Evolutionary conservation across 2,113 vertebrate species (phyloP).

Genomic region (Platichthys flesus): DNA sequence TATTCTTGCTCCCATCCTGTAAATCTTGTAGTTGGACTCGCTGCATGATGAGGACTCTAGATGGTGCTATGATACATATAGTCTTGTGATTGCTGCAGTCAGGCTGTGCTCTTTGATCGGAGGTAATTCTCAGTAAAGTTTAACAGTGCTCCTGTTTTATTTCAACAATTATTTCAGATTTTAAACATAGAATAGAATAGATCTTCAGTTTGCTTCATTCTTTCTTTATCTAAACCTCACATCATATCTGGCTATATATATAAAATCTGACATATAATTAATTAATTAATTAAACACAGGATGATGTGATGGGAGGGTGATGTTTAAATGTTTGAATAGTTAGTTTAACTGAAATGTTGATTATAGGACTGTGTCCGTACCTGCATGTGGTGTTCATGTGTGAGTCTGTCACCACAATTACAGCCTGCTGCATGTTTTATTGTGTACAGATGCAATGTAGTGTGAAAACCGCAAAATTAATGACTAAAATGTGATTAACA

Average conservation of each 20-base stretch:
- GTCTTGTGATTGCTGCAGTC: not conserved
- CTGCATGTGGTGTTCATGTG: not conserved
- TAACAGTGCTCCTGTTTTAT: not conserved
- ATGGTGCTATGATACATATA: conserved; percentile 43
- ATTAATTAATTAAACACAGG: too few relatives aligned
- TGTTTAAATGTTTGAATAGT: not conserved
- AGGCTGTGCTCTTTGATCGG: not conserved
- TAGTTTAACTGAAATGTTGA: not conserved
- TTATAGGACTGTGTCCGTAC: not conserved
- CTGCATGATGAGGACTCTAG: conserved; percentile 28
- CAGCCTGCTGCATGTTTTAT: conserved; percentile 6
- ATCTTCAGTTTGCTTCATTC: not conserved
- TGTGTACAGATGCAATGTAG: not conserved
- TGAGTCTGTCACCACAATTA: not conserved
- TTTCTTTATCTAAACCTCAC: not conserved
- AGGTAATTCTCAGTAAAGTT: not conserved
- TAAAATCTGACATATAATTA: too few relatives aligned
- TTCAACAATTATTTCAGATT: not conserved
- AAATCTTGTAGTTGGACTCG: not conserved
- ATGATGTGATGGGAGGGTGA: too few relatives aligned
- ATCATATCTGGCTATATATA: not conserved
- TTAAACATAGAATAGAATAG: too few relatives aligned
- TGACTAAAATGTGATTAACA: conserved; percentile 16
- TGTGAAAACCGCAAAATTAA: conserved; percentile 2
- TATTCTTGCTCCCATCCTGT: not conserved